Base-by-base conservation (phyloP, 2,888 invertebrate genomes). In the Platycnemis pennipes region DNA sequence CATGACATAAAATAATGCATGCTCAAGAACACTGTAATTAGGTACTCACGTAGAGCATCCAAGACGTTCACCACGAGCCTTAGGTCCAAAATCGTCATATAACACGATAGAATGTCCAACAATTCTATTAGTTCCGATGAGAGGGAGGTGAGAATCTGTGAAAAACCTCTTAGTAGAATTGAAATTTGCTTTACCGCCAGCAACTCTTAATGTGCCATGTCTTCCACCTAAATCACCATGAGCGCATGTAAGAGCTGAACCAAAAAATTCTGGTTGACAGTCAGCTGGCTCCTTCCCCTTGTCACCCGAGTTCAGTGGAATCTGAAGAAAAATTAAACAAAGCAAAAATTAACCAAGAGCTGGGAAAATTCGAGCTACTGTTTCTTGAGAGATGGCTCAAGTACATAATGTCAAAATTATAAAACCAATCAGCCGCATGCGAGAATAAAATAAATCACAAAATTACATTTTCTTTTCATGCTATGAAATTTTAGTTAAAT, bases 61-160 rank as follows among this genome's bases (percentile, higher is more conserved):
- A 96, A 99, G 97, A 95, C 99, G 97, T 96, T 99, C 98, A 26
- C 99, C 99, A 95, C 99, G 97, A 0, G 99, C 99, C 95, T 98
- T 98, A 0, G 99, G 99, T 0, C 98, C 98, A 96, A 98, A 97
- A 96, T 99, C 99, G 96, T 98, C 99, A 95, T 98, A 98, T 94
- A 99, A 97, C 2, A 99, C 98, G 56, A 99, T 96, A 13, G 99
- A 98, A 96, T 98, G 98, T 94, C 98, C 98, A 95, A 99, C 96
- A 95, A 99, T 97, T 95, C 97, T 98, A 95, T 98, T 97, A 31
- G 97, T 97, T 26, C 99, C 99, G 19, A 98, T 97, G 16, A 99
- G 96, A 0, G 98, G 98, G 56, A 99, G 95, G 95, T 98, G 97
- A 0, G 97, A 96, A 96, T 99, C 99, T 0, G 98, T 98, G 96